These are phyloP conservation scores for Microctonus aethiopoides DNA, from an alignment of 2,888 invertebrate genomes.

Conservation along the genomic window DNA sequence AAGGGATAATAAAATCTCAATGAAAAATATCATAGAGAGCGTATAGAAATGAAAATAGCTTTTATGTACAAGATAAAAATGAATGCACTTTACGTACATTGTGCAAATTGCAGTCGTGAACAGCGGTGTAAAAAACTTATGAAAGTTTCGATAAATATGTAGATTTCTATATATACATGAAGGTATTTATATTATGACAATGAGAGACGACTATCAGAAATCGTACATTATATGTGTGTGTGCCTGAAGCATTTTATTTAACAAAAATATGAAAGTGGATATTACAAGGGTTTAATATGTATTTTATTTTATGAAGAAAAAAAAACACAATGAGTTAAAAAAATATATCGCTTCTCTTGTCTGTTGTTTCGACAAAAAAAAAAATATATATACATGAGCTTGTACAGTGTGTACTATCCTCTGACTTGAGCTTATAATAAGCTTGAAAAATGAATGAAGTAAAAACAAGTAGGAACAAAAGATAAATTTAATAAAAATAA, in stretches of 20 bases:
- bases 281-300: conserved; percentile 7
- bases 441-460: background rate
- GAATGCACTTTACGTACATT: conserved; percentile 22
- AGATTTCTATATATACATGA: conserved; percentile 3
- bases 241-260: background rate
- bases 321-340: conserved; percentile 27
- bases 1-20: background rate
- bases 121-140: conserved; percentile 19
- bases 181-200: background rate
- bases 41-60: conserved; percentile 15
- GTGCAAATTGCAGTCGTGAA: conserved; percentile 15
- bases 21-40: conserved; percentile 1
- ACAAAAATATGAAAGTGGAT: conserved; percentile 2
- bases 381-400: background rate
- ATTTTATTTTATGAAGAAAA: conserved; percentile 26
- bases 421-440: background rate
- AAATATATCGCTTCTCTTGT: conserved; percentile 11
- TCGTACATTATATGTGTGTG: too few species aligned
- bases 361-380: background rate
- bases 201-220: background rate
- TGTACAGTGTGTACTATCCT: background rate
- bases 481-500: background rate
- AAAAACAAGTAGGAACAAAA: background rate
- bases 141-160: conserved; percentile 13
- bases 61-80: conserved; percentile 6